Base-by-base conservation (phyloP, 37 sponge, comb jelly and placozoan genomes). In the Crambe crambe region DNA sequence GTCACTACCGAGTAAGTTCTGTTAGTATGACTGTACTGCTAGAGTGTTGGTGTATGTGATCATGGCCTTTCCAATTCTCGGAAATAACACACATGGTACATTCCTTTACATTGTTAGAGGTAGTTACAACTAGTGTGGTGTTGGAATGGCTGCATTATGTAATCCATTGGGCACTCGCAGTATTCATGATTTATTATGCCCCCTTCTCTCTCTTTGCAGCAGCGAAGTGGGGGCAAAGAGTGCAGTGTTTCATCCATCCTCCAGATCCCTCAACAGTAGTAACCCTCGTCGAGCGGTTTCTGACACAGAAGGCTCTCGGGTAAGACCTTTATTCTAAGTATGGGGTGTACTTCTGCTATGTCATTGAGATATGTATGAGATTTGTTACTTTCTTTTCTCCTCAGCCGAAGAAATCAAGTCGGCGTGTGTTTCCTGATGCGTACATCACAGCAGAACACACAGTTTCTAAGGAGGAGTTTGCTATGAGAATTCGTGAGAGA, bases 1-100 rank as follows among this genome's bases (percentile, higher is more conserved):
- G 15, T 81, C 75, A 63, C 80, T 8, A 73, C 86, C 6, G 86
- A 86, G 86, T 86, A 73, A 74, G 86, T 79, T 29, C 22, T 32
- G 40, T 8, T 12, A 30, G 73, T 72, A 56, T 9, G 73, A 32
- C 6, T 25, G 30, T 47, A 42, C 54, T 37, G 70, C 31, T 37
- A 69, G 70, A 69, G 70, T 37, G 70, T 9, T 47, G 23, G 73
- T 22, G 73, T 23, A 37, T n/a, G n/a, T n/a, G n/a, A n/a, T n/a
- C n/a, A n/a, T n/a, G n/a, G n/a, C n/a, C n/a, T n/a, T n/a, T n/a
- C n/a, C n/a, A n/a, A n/a, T n/a, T n/a, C n/a, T n/a, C n/a, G n/a
- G n/a, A n/a, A n/a, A n/a, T n/a, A n/a, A n/a, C n/a, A n/a, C n/a
- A n/a, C n/a, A n/a, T n/a, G n/a, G n/a, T n/a, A n/a, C n/a, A n/a